Evolutionary conservation across 1,140 invertebrate species (phyloP).

Genomic region (Leptopilina clavipes): DNA sequence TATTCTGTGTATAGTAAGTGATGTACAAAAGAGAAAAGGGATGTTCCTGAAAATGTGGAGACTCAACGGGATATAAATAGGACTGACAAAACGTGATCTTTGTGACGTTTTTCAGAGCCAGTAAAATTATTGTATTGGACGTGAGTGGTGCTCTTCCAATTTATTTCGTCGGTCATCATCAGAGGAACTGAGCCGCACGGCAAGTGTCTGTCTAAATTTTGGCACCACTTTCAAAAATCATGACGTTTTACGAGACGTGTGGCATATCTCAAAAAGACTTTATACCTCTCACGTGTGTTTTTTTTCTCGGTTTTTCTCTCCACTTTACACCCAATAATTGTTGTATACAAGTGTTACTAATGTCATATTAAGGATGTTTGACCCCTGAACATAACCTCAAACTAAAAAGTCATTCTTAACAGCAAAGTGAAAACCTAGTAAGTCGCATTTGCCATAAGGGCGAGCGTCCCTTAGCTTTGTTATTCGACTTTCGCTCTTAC

Average conservation of each 20-base stretch:
- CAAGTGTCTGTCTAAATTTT: conserved; percentile 15
- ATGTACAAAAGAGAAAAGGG: not conserved
- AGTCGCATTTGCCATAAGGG: no score
- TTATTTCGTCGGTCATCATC: conserved; percentile 25
- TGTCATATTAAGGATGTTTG: no score
- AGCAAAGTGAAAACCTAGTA: no score
- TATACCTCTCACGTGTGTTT: not conserved
- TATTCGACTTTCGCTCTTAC: no score
- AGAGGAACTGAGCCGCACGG: not conserved
- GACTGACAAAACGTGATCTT: conserved; percentile 14
- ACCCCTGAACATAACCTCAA: no score
- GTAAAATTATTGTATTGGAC: conserved; percentile 23
- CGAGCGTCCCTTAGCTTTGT: no score
- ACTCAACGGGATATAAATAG: conserved; percentile 19
- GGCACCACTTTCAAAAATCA: not conserved
- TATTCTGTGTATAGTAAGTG: no score
- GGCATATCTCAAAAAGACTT: not conserved
- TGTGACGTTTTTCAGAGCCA: conserved; percentile 19
- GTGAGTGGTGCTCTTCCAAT: conserved; percentile 11
- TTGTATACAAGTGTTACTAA: no score
- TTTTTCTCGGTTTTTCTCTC: no score
- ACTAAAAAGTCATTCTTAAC: no score
- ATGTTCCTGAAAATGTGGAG: not conserved
- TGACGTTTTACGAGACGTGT: not conserved
- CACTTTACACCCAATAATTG: not conserved